Evolutionary conservation across 2,113 vertebrate species (phyloP).

Genomic region (Halichoerus grypus): DNA sequence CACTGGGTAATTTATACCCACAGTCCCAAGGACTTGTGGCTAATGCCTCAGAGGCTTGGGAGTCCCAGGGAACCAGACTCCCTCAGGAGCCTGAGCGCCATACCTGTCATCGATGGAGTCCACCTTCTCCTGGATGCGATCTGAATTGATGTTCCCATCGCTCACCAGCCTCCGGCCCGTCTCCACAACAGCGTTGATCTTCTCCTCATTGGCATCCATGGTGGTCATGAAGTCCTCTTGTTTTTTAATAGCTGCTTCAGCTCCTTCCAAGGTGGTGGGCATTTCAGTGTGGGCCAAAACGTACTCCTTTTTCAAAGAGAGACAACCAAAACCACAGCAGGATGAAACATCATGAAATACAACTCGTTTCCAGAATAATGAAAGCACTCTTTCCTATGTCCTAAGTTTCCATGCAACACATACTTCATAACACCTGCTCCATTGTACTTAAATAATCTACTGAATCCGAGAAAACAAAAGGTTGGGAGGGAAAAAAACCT

Average conservation of each 20-base stretch:
- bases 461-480: neutral
- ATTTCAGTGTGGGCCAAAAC: constrained; percentile 98
- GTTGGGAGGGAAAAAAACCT: neutral
- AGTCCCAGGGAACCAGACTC: too few relatives aligned
- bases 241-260: constrained; percentile 98
- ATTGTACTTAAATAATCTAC: neutral
- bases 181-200: constrained; percentile 96
- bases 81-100: neutral
- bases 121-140: constrained; percentile 98
- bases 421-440: neutral
- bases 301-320: constrained; percentile 91
- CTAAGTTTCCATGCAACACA: neutral
- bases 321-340: neutral
- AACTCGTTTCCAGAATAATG: neutral
- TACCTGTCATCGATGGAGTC: constrained; percentile 98
- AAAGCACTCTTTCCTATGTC: neutral
- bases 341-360: neutral
- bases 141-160: constrained; percentile 96
- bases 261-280: constrained; percentile 96
- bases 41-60: neutral
- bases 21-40: neutral
- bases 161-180: constrained; percentile 95
- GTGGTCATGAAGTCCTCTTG: constrained; percentile 99
- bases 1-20: neutral
- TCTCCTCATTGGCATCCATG: constrained; percentile 99